Base-by-base conservation (phyloP, 2,797 vertebrate genomes). In the Masticophis lateralis region DNA sequence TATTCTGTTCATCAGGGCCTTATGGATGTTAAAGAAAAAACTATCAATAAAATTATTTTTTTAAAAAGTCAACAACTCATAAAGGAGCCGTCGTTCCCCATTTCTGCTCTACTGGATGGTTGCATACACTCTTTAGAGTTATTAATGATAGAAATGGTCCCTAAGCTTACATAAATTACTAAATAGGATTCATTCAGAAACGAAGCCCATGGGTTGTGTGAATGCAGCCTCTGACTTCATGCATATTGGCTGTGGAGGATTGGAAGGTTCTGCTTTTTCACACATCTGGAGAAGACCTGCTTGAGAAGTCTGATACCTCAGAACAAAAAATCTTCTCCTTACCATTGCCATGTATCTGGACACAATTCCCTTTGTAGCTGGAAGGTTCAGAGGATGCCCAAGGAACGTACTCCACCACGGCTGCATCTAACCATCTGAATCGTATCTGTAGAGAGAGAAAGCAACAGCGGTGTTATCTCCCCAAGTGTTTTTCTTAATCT, bases 321-420 rank as follows among this genome's bases (percentile, higher is more conserved):
- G 63, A 69, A 69, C n/a, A 16, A 28, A 69, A 12, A 16, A 32
- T 13, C n/a, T 32, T 16, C 63, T 66, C 61, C 61, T 69, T 69
- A 69, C 63, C 63, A 0, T 2, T n/a, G n/a, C 13, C 14, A 69
- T 14, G 32, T 16, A 74, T 2, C 66, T 74, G 14, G 6, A 37
- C 66, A 74, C 66, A 74, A n/a, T 32, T 16, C 66, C 10, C 25
- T 11, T 12, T 11, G 61, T 8, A 63, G 4, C 0, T 12, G 61
- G 61, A 63, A 63, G 61, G 61, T 28, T 63, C 8, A 10, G 1
- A 0, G 1, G 25, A 27, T 28, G 27, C 61, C 61, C 61, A 63
- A 28, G 27, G 27, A 27, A 4, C 0, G 61, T 63, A 28, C 0
- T 28, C 10, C 25, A 11, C 3, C 61, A 1, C 0, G 1, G 61